Conservation (phyloP, 2,113 vertebrate species). For the Cyphomyrus discorhynchus region DNA sequence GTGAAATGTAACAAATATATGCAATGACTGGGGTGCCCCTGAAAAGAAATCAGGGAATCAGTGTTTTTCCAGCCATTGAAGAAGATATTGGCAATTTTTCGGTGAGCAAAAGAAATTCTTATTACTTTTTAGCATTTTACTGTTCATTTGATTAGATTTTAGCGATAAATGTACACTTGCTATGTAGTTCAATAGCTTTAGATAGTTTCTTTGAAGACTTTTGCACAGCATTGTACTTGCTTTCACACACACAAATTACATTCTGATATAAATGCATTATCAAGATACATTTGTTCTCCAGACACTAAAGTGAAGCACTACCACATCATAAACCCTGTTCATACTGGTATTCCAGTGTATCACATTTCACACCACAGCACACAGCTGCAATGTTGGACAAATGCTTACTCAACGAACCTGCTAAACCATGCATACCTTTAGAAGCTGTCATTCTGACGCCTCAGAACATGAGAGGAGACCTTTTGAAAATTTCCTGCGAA, state of each 20-base stretch:
- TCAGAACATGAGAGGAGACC: not conserved
- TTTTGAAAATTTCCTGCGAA: not conserved
- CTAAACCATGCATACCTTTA: not conserved
- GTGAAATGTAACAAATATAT: not conserved
- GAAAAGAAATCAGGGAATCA: not conserved
- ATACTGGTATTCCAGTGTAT: not conserved
- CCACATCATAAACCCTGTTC: not conserved
- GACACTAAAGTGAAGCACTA: not conserved
- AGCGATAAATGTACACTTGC: not conserved
- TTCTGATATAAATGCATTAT: not conserved
- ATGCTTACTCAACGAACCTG: not conserved
- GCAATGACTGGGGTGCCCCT: not conserved
- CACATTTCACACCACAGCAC: not conserved
- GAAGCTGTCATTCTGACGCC: not conserved
- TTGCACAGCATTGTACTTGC: not conserved
- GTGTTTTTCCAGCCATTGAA: not conserved
- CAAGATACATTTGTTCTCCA: not conserved
- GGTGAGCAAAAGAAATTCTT: not conserved
- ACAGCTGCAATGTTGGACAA: not conserved
- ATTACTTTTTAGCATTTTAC: not conserved
- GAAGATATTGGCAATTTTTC: not conserved
- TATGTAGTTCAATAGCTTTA: not conserved
- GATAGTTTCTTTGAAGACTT: not conserved
- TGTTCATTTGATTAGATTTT: not conserved
- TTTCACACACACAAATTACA: not conserved